These are phyloP conservation scores for Oreochromis grahami DNA, from an alignment of 2,797 vertebrate genomes.

Conservation along the genomic window DNA sequence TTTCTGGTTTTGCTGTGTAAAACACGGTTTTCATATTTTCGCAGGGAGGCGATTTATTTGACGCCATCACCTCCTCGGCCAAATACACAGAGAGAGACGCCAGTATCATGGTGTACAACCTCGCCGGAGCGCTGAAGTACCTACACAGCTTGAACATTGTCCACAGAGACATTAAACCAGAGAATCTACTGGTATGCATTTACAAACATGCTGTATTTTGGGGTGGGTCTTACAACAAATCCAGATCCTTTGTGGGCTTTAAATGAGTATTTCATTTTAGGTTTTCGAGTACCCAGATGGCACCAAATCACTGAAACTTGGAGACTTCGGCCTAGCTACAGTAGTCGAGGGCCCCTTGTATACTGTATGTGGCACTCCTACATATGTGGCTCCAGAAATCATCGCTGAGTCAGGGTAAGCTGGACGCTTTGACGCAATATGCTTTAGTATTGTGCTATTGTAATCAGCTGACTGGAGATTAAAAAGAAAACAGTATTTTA, in stretches of 20 bases:
- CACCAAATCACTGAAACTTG: conserved; percentile 92
- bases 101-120: conserved; percentile 91
- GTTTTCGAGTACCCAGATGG: conserved; percentile 92
- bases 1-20: neutral
- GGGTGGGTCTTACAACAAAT: neutral
- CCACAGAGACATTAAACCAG: conserved; percentile 97
- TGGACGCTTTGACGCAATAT: neutral
- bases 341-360: conserved; percentile 91
- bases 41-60: conserved; percentile 95
- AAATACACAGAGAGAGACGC: conserved; percentile 96
- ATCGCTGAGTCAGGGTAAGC: conserved; percentile 93
- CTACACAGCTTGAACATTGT: conserved; percentile 91
- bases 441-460: neutral
- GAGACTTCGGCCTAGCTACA: conserved; percentile 95
- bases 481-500: neutral
- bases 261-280: conserved; percentile 54
- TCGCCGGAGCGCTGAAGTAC: conserved; percentile 90
- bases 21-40: neutral
- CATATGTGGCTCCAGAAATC: conserved; percentile 97
- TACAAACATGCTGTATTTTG: neutral
- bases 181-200: conserved; percentile 90
- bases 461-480: neutral
- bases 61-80: conserved; percentile 94
- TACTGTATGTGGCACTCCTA: conserved; percentile 96
- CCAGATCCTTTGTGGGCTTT: neutral